Conservation (phyloP, 2,888 invertebrate species). For the Cantharis nigra region DNA sequence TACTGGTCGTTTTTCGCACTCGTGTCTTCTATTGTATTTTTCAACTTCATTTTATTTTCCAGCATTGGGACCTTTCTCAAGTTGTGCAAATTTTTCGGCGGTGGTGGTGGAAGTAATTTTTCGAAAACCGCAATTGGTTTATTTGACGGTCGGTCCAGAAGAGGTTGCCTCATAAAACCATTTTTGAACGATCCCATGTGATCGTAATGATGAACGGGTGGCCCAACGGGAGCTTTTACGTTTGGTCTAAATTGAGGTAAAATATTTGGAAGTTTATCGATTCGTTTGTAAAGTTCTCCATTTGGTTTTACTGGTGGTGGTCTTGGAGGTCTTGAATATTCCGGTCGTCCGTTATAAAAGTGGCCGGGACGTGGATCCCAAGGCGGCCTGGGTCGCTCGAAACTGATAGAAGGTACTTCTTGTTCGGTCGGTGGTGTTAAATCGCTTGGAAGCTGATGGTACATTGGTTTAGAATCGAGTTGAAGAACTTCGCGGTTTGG, state of each 20-base stretch:
- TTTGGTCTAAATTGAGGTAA: conserved; percentile 74
- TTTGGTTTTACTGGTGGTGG: conserved; percentile 44
- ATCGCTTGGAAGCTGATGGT: conserved; percentile 55
- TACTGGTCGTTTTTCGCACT: conserved; percentile 44
- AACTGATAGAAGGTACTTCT: conserved; percentile 37
- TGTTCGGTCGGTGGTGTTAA: conserved; percentile 56
- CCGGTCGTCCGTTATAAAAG: conserved; percentile 53
- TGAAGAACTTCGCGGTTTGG: conserved; percentile 48
- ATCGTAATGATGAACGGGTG: conserved; percentile 29
- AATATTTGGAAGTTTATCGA: conserved; percentile 65
- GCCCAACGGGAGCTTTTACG: conserved; percentile 60
- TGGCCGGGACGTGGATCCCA: conserved; percentile 58
- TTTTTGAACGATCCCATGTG: conserved; percentile 35
- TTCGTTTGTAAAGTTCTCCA: conserved; percentile 52
- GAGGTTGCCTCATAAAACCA: conserved; percentile 50
- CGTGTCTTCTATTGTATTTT: conserved; percentile 37
- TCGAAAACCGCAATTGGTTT: conserved; percentile 54
- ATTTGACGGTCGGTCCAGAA: conserved; percentile 54
- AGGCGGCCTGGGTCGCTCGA: conserved; percentile 53
- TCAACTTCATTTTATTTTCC: conserved; percentile 40
- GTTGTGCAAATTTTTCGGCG: conserved; percentile 53
- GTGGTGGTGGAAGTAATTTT: conserved; percentile 53
- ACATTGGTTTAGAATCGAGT: conserved; percentile 53
- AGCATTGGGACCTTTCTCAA: conserved; percentile 59
- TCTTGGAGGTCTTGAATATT: conserved; percentile 53